Evolutionary conservation across 2,888 invertebrate species (phyloP).

Genomic region (Drosophila tanythrix): DNA sequence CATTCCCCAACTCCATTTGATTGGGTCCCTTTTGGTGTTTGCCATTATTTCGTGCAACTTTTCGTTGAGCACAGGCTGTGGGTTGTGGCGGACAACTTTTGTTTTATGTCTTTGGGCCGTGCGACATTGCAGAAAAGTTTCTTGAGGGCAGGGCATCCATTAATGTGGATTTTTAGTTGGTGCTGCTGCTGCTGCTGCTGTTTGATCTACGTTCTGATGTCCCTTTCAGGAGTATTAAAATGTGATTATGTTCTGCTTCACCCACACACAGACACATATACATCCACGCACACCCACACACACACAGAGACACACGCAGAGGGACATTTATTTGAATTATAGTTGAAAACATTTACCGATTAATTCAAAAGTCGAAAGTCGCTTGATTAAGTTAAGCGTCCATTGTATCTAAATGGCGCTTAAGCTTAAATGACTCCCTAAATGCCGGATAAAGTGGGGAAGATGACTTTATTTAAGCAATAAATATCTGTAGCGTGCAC

Average conservation of each 20-base stretch:
- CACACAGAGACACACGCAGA: constrained; percentile 19
- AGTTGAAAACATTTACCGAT: constrained; percentile 15
- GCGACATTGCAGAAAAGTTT: constrained; percentile 53
- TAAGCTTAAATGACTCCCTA: not conserved
- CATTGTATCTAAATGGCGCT: constrained; percentile 47
- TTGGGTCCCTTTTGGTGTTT: constrained; percentile 35
- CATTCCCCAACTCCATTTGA: constrained; percentile 8
- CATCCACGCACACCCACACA: not conserved
- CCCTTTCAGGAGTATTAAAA: constrained; percentile 60
- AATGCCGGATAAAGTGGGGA: not conserved
- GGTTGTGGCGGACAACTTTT: constrained; percentile 44
- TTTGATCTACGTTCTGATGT: constrained; percentile 59
- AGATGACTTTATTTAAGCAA: constrained; percentile 9
- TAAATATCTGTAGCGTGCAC: not conserved
- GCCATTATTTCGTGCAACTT: constrained; percentile 53
- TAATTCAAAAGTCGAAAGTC: constrained; percentile 23
- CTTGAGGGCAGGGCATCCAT: constrained; percentile 51
- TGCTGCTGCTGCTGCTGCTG: constrained; percentile 43
- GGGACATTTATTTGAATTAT: constrained; percentile 20
- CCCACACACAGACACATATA: not conserved
- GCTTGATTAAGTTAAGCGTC: constrained; percentile 42
- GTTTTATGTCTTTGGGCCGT: constrained; percentile 73
- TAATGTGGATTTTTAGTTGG: constrained; percentile 64
- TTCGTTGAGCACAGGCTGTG: constrained; percentile 8
- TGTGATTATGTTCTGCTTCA: constrained; percentile 50